A percentile compares a stretch with the other conserved stretches of the same genome.
These are phyloP conservation scores for Varecia variegata DNA, from an alignment of 2,797 vertebrate species.

Conservation along the genomic window DNA sequence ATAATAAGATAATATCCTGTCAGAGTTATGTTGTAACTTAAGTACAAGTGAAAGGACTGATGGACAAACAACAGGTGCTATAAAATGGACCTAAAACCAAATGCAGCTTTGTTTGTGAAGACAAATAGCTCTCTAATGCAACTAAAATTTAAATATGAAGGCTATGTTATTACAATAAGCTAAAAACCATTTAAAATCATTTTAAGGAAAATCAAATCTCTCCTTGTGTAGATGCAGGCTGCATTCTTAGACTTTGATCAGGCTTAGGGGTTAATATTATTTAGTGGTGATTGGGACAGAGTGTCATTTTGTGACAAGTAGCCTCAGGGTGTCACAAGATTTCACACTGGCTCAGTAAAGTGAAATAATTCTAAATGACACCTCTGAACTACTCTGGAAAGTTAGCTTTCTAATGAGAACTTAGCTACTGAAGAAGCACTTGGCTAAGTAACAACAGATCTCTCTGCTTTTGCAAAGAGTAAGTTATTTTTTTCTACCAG, in stretches of 20 bases:
- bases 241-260: neutral
- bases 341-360: neutral
- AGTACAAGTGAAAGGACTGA: neutral
- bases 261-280: neutral
- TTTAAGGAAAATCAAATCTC: constrained; percentile 12
- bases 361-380: constrained; percentile 28
- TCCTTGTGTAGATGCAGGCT: neutral
- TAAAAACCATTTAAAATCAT: constrained; percentile 18
- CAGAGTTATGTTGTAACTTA: neutral
- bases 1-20: neutral
- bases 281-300: constrained; percentile 22
- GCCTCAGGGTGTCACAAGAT: neutral
- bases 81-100: constrained; percentile 10
- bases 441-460: neutral
- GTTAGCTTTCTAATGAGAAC: constrained; percentile 47
- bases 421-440: neutral
- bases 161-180: neutral
- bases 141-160: neutral
- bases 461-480: neutral
- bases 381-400: neutral
- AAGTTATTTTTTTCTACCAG: neutral
- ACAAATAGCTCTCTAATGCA: neutral
- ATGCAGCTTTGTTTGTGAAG: neutral
- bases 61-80: neutral
- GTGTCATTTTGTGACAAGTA: constrained; percentile 24